A percentile compares a stretch with the other conserved stretches of the same genome.
Evolutionary conservation across 2,797 vertebrate species (phyloP).

Genomic region (Coluber constrictor): DNA sequence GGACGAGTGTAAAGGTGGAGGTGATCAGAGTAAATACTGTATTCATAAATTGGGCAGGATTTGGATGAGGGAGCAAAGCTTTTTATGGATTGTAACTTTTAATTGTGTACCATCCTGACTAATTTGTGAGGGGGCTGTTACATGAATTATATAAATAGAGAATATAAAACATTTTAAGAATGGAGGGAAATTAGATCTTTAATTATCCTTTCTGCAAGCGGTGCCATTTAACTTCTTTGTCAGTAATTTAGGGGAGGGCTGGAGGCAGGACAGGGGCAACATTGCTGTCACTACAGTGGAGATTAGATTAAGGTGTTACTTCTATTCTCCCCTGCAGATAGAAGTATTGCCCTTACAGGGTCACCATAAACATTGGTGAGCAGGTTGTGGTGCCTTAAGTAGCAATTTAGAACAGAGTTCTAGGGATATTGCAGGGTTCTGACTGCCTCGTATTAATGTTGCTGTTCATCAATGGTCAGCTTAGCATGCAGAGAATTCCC

Average conservation of each 20-base stretch:
- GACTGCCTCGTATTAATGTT: neutral
- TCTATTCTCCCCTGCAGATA: neutral
- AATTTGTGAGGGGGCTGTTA: neutral
- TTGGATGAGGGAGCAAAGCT: neutral
- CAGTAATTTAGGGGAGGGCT: neutral
- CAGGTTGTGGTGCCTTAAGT: neutral
- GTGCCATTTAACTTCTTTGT: neutral
- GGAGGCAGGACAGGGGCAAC: neutral
- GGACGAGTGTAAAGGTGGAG: neutral
- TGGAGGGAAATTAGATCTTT: neutral
- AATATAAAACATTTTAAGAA: neutral
- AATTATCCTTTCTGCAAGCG: too few species aligned
- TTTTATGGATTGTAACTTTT: neutral
- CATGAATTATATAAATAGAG: neutral
- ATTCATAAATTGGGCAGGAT: neutral
- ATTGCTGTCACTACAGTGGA: neutral
- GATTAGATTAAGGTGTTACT: neutral
- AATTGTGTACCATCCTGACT: neutral
- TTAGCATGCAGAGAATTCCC: neutral
- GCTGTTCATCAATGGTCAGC: neutral
- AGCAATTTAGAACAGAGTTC: too few species aligned
- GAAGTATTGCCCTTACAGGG: neutral
- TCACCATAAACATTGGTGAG: neutral
- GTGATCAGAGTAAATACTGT: neutral
- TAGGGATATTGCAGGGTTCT: neutral